These are phyloP conservation scores for Lacanobia wlatinum DNA, from an alignment of 2,888 invertebrate genomes.

Conservation along the genomic window DNA sequence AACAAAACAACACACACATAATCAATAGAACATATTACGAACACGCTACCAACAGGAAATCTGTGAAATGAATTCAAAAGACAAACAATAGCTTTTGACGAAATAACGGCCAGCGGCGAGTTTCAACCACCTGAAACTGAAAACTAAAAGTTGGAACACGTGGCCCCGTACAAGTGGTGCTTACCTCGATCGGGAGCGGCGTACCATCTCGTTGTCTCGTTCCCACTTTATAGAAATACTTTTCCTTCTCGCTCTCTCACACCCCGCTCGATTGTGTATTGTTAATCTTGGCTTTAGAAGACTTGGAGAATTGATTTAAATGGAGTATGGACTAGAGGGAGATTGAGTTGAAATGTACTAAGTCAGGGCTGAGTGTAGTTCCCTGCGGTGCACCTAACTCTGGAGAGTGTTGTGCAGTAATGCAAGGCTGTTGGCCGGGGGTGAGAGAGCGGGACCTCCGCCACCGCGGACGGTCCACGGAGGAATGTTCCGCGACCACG, in stretches of 20 bases:
- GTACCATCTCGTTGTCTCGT: constrained; percentile 87
- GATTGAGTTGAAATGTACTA: constrained; percentile 46
- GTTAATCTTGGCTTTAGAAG: constrained; percentile 65
- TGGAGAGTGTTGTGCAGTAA: constrained; percentile 64
- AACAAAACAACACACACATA: constrained; percentile 55
- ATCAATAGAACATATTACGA: constrained; percentile 51
- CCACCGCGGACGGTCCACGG: constrained; percentile 88
- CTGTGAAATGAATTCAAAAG: constrained; percentile 51
- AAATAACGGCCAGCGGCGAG: constrained; percentile 67
- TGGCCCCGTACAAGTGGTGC: constrained; percentile 84
- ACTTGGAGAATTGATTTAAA: constrained; percentile 58
- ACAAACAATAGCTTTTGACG: constrained; percentile 64
- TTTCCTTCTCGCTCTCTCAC: constrained; percentile 88
- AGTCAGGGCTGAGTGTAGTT: constrained; percentile 58
- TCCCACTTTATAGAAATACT: constrained; percentile 87
- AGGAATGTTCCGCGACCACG: constrained; percentile 86
- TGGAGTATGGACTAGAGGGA: constrained; percentile 41
- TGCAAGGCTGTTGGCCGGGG: constrained; percentile 77
- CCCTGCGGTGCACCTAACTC: constrained; percentile 71
- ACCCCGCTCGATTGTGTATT: constrained; percentile 79
- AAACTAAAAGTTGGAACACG: constrained; percentile 85
- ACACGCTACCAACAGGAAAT: constrained; percentile 53
- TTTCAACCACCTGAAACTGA: constrained; percentile 72
- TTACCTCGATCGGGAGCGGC: constrained; percentile 87
- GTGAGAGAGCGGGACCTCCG: constrained; percentile 90